phyloP scores from a whole-genome alignment of 1,140 invertebrate species.

The Solenopsis invicta region DNA sequence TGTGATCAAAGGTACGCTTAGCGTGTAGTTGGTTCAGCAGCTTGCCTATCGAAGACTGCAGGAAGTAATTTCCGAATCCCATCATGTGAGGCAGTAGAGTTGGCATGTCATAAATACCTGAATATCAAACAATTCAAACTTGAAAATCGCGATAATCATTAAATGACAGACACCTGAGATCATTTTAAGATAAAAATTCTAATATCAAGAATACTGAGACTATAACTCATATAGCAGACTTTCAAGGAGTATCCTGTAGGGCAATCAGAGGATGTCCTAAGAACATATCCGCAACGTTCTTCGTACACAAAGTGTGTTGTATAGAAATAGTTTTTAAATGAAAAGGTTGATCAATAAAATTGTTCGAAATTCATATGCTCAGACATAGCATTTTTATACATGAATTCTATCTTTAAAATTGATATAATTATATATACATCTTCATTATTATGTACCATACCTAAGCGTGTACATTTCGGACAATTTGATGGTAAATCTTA shows the following conservation, averaged over 20 bases:
- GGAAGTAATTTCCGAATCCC: constrained; percentile 86
- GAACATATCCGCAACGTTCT: too few relatives aligned
- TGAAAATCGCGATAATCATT: not conserved
- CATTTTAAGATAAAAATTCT: not conserved
- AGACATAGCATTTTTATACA: not conserved
- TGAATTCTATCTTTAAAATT: not conserved
- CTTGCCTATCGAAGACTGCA: constrained; percentile 89
- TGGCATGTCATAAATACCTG: constrained; percentile 84
- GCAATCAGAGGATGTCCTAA: too few relatives aligned
- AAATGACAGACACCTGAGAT: not conserved
- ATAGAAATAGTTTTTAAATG: not conserved
- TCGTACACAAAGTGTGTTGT: too few relatives aligned
- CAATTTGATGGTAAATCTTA: not conserved
- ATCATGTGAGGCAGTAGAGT: constrained; percentile 82
- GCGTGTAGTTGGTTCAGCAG: constrained; percentile 89
- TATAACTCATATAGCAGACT: too few relatives aligned
- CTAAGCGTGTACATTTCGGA: not conserved
- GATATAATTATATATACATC: not conserved
- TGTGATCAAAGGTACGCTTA: constrained; percentile 80
- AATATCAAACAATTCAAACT: constrained; percentile 35
- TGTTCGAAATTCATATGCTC: not conserved
- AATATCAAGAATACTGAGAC: not conserved
- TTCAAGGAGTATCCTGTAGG: too few relatives aligned
- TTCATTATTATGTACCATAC: not conserved
- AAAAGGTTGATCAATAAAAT: not conserved